Evolutionary conservation across 2,888 invertebrate genomes (phyloP).

Genomic region (Oscheius sp.): DNA sequence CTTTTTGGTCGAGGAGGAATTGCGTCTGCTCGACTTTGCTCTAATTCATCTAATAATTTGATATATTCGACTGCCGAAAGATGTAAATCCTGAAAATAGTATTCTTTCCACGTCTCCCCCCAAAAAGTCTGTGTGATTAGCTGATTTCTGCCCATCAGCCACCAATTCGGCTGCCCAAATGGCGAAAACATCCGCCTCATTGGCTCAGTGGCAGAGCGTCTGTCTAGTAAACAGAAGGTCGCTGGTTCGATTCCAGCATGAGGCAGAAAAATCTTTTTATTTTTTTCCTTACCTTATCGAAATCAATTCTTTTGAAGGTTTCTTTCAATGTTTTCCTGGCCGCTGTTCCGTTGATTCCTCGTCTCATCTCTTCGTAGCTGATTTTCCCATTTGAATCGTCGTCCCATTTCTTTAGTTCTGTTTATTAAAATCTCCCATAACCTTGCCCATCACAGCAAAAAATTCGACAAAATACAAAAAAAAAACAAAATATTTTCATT

Average conservation of each 20-base stretch:
- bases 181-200: slow-evolving; percentile 47
- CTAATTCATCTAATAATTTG: background rate
- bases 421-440: background rate
- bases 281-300: slow-evolving; percentile 12
- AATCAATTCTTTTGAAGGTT: slow-evolving; percentile 10
- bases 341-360: background rate
- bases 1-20: background rate
- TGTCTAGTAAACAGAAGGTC: slow-evolving; percentile 70
- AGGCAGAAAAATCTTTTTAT: slow-evolving; percentile 42
- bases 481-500: background rate
- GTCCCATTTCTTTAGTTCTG: slow-evolving; percentile 14
- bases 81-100: slow-evolving; percentile 7
- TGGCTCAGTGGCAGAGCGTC: slow-evolving; percentile 69
- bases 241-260: slow-evolving; percentile 69
- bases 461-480: too few relatives aligned
- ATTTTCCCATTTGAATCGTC: background rate
- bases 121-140: background rate
- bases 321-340: slow-evolving; percentile 1
- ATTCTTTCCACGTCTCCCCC: too few relatives aligned
- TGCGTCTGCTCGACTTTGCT: background rate
- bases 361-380: slow-evolving; percentile 26
- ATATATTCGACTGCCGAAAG: background rate
- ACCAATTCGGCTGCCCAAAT: background rate
- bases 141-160: background rate
- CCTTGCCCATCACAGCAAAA: background rate